Percentiles rank a stretch among this genome's conserved stretches.
phyloP scores from a whole-genome alignment of 2,888 invertebrate species.

The Dryobotodes eremita region DNA sequence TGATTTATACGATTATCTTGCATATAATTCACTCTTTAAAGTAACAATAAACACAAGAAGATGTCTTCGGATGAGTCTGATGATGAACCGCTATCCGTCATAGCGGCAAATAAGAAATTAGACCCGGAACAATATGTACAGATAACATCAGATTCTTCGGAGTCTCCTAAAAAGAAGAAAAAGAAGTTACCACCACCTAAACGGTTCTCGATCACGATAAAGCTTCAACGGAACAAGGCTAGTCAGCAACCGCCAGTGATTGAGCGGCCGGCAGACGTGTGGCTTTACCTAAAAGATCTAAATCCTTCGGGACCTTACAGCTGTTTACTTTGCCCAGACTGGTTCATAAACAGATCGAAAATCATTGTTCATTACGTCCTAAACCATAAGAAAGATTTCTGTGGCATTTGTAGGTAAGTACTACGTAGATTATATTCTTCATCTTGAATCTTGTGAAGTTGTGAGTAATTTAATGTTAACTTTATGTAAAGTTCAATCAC shows the following conservation, averaged over 20 bases:
- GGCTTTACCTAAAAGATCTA: conserved; percentile 88
- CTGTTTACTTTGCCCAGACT: conserved; percentile 86
- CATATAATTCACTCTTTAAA: background rate
- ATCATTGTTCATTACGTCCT: conserved; percentile 87
- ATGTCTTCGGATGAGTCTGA: conserved; percentile 84
- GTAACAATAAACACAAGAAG: conserved; percentile 2
- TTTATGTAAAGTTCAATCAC: background rate
- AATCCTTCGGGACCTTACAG: conserved; percentile 87
- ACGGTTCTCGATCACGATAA: conserved; percentile 70
- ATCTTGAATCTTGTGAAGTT: background rate
- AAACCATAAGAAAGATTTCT: conserved; percentile 89
- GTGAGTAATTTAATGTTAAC: background rate
- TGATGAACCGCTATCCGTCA: conserved; percentile 85
- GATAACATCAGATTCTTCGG: conserved; percentile 21
- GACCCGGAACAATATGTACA: conserved; percentile 69
- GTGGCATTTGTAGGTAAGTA: conserved; percentile 88
- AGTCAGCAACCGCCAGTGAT: conserved; percentile 72
- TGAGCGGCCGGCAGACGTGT: conserved; percentile 85
- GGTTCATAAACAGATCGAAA: conserved; percentile 88
- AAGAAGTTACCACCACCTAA: conserved; percentile 66
- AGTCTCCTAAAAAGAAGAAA: conserved; percentile 73
- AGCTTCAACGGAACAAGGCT: conserved; percentile 63
- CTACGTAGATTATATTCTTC: background rate
- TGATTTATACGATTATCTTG: background rate
- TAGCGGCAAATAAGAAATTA: conserved; percentile 81